Evolutionary conservation across 2,888 invertebrate species (phyloP).

Genomic region (Thymelicus acteon): DNA sequence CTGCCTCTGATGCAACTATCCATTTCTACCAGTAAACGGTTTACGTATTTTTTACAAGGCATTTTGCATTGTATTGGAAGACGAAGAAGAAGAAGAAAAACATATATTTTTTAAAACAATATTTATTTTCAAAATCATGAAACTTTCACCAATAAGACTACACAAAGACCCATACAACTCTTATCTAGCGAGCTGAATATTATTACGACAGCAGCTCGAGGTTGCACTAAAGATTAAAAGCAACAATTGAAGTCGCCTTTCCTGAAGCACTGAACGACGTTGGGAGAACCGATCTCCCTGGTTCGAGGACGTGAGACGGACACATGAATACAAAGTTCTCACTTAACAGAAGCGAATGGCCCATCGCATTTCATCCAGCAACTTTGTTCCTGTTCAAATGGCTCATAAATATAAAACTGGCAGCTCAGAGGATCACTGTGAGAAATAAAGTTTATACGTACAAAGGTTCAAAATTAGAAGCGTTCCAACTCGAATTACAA

Average conservation of each 20-base stretch:
- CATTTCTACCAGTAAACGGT: too few relatives aligned
- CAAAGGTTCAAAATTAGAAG: constrained; percentile 3
- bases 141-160: too few relatives aligned
- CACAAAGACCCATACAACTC: neutral
- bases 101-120: too few relatives aligned
- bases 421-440: neutral
- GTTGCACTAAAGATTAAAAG: neutral
- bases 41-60: too few relatives aligned
- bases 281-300: neutral
- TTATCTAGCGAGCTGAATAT: neutral
- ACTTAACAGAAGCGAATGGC: constrained; percentile 19
- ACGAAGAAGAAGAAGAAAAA: too few relatives aligned
- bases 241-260: constrained; percentile 1
- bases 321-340: constrained; percentile 32
- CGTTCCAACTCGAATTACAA: constrained; percentile 2
- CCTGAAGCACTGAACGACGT: constrained; percentile 4
- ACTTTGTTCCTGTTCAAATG: constrained; percentile 20
- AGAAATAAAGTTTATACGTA: constrained; percentile 14
- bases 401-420: constrained; percentile 18
- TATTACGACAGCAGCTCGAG: neutral
- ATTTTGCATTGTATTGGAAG: too few relatives aligned
- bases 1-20: too few relatives aligned
- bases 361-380: constrained; percentile 23
- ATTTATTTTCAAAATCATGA: too few relatives aligned
- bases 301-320: constrained; percentile 19